phyloP scores from a whole-genome alignment of 2,888 invertebrate genomes.

The Dorcus hopei region DNA sequence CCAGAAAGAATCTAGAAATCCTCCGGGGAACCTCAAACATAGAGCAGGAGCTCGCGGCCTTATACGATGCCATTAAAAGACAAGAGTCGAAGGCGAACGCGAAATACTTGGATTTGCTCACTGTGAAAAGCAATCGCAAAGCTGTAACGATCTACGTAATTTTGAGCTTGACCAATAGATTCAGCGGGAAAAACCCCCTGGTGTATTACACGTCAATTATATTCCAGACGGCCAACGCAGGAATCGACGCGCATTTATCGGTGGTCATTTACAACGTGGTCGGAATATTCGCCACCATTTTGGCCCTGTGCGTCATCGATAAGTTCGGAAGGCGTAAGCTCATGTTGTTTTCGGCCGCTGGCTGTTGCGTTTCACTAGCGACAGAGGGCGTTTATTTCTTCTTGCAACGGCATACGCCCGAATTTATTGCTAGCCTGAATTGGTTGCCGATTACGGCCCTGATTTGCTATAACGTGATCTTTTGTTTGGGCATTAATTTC shows the following conservation, averaged over 20 bases:
- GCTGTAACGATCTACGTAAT: conserved; percentile 61
- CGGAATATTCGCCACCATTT: conserved; percentile 56
- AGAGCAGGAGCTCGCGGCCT: conserved; percentile 49
- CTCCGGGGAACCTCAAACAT: conserved; percentile 54
- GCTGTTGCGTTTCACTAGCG: conserved; percentile 47
- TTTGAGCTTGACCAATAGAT: conserved; percentile 60
- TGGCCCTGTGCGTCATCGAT: conserved; percentile 60
- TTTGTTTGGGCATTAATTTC: conserved; percentile 53
- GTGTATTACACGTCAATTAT: conserved; percentile 63
- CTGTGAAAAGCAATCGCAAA: conserved; percentile 57
- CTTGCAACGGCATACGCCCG: conserved; percentile 40
- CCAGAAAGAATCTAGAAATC: conserved; percentile 54
- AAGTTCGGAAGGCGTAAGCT: conserved; percentile 63
- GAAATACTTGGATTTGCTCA: conserved; percentile 52
- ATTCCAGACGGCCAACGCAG: conserved; percentile 52
- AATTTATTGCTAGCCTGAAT: conserved; percentile 21
- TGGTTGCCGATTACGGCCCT: conserved; percentile 54
- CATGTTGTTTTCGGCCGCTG: conserved; percentile 54
- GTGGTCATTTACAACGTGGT: conserved; percentile 59
- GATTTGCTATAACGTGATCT: conserved; percentile 52
- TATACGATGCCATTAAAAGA: conserved; percentile 38
- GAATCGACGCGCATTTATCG: conserved; percentile 54
- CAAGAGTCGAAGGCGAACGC: conserved; percentile 48
- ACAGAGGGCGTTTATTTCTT: conserved; percentile 49
- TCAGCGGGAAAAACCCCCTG: conserved; percentile 63